Base-by-base conservation (phyloP, 2,797 vertebrate species). In the Brachyalestes nurse region DNA sequence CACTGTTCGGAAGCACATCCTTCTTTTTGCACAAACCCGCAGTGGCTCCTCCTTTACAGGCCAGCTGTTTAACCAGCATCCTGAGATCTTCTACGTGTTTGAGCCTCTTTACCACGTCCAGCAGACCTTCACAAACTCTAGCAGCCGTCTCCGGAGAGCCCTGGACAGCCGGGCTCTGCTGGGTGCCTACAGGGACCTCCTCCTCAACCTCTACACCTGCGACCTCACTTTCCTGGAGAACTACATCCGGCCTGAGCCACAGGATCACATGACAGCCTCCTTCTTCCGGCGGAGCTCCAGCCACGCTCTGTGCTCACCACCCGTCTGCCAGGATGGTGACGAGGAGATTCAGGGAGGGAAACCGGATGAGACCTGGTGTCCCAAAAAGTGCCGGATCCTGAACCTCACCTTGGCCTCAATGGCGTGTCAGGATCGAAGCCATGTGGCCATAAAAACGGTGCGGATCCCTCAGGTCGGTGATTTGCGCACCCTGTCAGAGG, bases 11-110 rank as follows among this genome's bases (percentile, higher is more conserved):
- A 94, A 89, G 47, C 95, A 96, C 82, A 93, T 96, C 83, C 88
- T 95, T 49, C 90, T 96, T 69, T 94, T 96, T n/a, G 92, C 95
- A 67, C 94, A 94, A 78, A 95, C 95, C 0, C 93, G 94, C 61
- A 95, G 94, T 1, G 95, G 95, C 49, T 96, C 95, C 2, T 96
- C 95, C 64, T 96, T 96, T 86, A 93, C 95, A 0, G 95, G 95
- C 5, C 95, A 96, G 85, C 90, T 96, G 51, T 93, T 96, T 81
- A 96, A 95, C 88, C 95, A 96, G 84, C 93, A 96, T 87, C 92
- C 94, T 0, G 89, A 86, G 17, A 85, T 96, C 80, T 96, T 96
- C 87, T 96, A 96, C 1, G 86, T 96, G 79, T 95, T 92, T 60
- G 95, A 96, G 81, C 96, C 95, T 0, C 94, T 95, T 79, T 96